Evolutionary conservation across 2,113 vertebrate genomes (phyloP).

Genomic region (Sinocyclocheilus anophthalmus): DNA sequence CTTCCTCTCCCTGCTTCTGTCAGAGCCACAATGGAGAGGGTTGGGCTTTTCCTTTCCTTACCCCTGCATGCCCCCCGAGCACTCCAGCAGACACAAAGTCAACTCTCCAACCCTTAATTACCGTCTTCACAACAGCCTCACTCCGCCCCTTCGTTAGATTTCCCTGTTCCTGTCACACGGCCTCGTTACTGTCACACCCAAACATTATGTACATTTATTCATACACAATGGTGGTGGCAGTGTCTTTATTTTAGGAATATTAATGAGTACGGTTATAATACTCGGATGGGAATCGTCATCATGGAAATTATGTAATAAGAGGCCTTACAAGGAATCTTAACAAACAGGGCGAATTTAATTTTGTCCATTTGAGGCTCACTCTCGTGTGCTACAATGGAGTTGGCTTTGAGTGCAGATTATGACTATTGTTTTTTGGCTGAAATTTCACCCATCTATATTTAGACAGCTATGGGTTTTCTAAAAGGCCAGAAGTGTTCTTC

Average conservation of each 20-base stretch:
- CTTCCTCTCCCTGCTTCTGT: not conserved
- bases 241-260: not conserved
- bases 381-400: not conserved
- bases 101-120: not conserved
- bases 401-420: not conserved
- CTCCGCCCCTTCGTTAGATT: not conserved
- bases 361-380: not conserved
- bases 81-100: not conserved
- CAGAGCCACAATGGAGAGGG: slow-evolving; percentile 29
- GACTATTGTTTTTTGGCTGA: not conserved
- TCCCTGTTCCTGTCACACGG: not conserved
- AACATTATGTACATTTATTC: not conserved
- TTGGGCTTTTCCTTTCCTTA: not conserved
- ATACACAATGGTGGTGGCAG: not conserved
- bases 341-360: not conserved
- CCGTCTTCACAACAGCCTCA: not conserved
- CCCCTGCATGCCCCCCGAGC: not conserved
- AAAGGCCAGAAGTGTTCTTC: not conserved
- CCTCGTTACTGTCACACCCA: not conserved
- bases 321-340: not conserved
- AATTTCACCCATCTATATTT: not conserved
- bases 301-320: not conserved
- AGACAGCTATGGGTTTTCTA: not conserved
- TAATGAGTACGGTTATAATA: no score
- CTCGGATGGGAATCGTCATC: not conserved